Percentiles rank a stretch among this genome's conserved stretches.
These are phyloP conservation scores for Corythoichthys haematopterus DNA, from an alignment of 2,113 vertebrate species.

Conservation along the genomic window DNA sequence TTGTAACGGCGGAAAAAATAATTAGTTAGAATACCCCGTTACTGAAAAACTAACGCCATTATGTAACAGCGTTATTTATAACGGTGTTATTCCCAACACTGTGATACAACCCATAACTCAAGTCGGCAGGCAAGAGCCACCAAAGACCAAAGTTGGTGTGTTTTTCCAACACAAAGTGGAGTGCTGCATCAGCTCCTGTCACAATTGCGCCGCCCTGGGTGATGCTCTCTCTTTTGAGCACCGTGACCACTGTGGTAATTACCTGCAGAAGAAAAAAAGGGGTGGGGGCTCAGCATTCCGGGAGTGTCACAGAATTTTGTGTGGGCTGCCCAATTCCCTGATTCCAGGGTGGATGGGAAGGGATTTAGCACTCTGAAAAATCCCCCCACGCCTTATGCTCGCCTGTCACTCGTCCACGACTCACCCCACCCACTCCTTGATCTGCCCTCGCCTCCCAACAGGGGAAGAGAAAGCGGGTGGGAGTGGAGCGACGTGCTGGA, in stretches of 20 bases:
- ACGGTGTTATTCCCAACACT: too few species aligned
- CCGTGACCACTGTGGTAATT: conserved; percentile 65
- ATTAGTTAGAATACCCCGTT: too few species aligned
- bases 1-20: too few species aligned
- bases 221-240: conserved; percentile 61
- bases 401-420: conserved; percentile 55
- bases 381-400: conserved; percentile 45
- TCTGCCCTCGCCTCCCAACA: conserved; percentile 45
- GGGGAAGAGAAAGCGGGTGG: conserved; percentile 39
- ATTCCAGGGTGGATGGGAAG: conserved; percentile 59
- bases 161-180: conserved; percentile 44
- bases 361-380: conserved; percentile 60
- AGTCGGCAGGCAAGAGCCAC: conserved; percentile 31
- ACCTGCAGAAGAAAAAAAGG: conserved; percentile 50
- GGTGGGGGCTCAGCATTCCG: conserved; percentile 48
- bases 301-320: conserved; percentile 59
- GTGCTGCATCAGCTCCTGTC: conserved; percentile 50
- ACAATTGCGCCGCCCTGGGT: conserved; percentile 55
- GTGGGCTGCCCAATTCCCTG: conserved; percentile 55
- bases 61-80: too few species aligned
- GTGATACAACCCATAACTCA: conserved; percentile 29
- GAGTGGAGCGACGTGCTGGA: conserved; percentile 37
- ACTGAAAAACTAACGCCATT: too few species aligned
- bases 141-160: conserved; percentile 33
- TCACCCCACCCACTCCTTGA: conserved; percentile 60